Percentiles rank a stretch among this genome's conserved stretches.
These are phyloP conservation scores for Phyllopteryx taeniolatus DNA, from an alignment of 2,113 vertebrate genomes.

Conservation along the genomic window DNA sequence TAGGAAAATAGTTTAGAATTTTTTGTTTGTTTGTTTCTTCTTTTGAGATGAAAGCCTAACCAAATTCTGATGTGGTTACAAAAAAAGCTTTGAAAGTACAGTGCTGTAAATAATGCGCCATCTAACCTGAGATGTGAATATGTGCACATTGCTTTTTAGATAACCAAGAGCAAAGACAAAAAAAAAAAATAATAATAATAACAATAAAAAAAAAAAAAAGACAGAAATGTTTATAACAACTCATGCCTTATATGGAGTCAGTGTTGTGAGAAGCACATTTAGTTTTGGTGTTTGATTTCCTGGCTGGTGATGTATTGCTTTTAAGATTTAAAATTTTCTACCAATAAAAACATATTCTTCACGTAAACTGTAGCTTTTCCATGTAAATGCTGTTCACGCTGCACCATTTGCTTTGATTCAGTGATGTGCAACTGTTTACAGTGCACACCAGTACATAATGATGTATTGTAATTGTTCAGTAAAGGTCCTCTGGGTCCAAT, in stretches of 20 bases:
- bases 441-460: slow-evolving; percentile 44
- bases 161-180: slow-evolving; percentile 69
- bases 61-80: slow-evolving; percentile 51
- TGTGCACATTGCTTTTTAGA: slow-evolving; percentile 76
- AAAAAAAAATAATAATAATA: slow-evolving; percentile 42
- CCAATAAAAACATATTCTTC: slow-evolving; percentile 56
- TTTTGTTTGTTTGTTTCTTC: slow-evolving; percentile 39
- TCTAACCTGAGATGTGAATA: slow-evolving; percentile 71
- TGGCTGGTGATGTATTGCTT: slow-evolving; percentile 57
- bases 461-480: slow-evolving; percentile 51
- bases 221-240: slow-evolving; percentile 62
- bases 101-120: slow-evolving; percentile 78
- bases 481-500: slow-evolving; percentile 27
- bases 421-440: slow-evolving; percentile 55
- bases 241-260: slow-evolving; percentile 78
- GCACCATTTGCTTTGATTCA: slow-evolving; percentile 49
- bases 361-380: slow-evolving; percentile 53
- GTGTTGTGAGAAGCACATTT: slow-evolving; percentile 78
- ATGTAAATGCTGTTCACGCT: slow-evolving; percentile 59
- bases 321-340: slow-evolving; percentile 68
- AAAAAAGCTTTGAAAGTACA: slow-evolving; percentile 58
- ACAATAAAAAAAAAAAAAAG: background rate
- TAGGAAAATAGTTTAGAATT: slow-evolving; percentile 57
- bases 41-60: slow-evolving; percentile 46
- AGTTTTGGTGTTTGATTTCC: slow-evolving; percentile 64